Evolutionary conservation across 2,888 invertebrate species (phyloP).

Genomic region (Dolichopus griseipennis): DNA sequence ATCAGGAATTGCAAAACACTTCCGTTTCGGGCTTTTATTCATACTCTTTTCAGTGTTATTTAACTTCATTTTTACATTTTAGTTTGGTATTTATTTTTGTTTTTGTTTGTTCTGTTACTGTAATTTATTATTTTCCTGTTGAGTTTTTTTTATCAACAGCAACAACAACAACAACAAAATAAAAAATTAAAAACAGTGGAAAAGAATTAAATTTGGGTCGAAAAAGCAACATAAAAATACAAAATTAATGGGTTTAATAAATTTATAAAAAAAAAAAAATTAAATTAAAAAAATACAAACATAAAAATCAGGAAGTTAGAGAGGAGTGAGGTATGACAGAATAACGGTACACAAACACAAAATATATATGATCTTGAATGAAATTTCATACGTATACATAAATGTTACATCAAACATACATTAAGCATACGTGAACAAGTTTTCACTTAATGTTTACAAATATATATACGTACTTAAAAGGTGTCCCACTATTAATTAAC

Average conservation of each 20-base stretch:
- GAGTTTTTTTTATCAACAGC: neutral
- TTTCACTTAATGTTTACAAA: too few species aligned
- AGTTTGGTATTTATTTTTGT: neutral
- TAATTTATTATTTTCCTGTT: slow-evolving; percentile 6
- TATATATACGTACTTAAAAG: too few species aligned
- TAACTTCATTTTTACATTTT: too few species aligned
- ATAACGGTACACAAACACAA: too few species aligned
- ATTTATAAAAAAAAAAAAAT: slow-evolving; percentile 1
- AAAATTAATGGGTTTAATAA: slow-evolving; percentile 4
- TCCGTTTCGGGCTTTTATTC: neutral
- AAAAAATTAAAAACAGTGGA: neutral
- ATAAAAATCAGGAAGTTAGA: neutral
- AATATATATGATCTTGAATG: too few species aligned
- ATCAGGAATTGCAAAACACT: slow-evolving; percentile 6
- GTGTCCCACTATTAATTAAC: too few species aligned
- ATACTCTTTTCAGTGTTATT: neutral
- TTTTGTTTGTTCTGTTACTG: neutral
- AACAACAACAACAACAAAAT: too few species aligned
- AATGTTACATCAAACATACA: too few species aligned
- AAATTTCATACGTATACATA: too few species aligned
- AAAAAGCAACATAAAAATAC: slow-evolving; percentile 3
- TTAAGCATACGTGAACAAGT: too few species aligned
- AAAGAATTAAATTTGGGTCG: slow-evolving; percentile 6
- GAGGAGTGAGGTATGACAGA: too few species aligned
- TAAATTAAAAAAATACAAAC: neutral